A percentile compares a stretch with the other conserved stretches of the same genome.
Conservation (phyloP, 1,140 invertebrate species). For the Trigoniulus corallinus region DNA sequence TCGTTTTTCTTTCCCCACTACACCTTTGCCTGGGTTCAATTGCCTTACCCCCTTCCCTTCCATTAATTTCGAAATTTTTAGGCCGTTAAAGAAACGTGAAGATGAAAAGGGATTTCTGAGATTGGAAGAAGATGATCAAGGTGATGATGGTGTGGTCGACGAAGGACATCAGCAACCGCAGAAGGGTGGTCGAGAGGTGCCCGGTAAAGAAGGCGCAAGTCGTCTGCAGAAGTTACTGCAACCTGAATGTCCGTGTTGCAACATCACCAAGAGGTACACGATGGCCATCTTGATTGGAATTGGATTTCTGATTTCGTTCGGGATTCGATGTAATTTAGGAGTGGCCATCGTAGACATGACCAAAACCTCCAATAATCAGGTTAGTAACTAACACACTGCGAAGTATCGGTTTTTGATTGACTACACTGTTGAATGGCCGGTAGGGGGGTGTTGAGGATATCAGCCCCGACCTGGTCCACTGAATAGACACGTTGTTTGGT, state of each 20-base stretch:
- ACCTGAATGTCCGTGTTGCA: conserved; percentile 63
- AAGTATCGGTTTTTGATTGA: too few species aligned
- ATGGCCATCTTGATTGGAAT: conserved; percentile 68
- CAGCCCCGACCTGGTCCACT: too few species aligned
- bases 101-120: neutral
- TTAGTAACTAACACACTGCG: conserved; percentile 3
- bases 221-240: conserved; percentile 18
- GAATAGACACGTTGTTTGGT: too few species aligned
- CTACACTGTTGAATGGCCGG: too few species aligned
- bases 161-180: too few species aligned
- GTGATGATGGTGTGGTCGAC: neutral
- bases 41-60: too few species aligned
- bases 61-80: too few species aligned
- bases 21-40: too few species aligned
- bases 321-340: conserved; percentile 91
- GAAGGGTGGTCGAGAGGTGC: neutral
- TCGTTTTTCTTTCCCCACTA: too few species aligned
- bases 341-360: conserved; percentile 72
- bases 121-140: conserved; percentile 2
- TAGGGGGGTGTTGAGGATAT: too few species aligned
- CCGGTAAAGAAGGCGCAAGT: neutral
- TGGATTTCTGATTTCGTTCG: conserved; percentile 84
- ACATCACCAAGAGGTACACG: conserved; percentile 66
- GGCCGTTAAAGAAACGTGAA: neutral
- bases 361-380: conserved; percentile 30